These are phyloP conservation scores for Parapsyche elsis DNA, from an alignment of 1,140 invertebrate genomes.

Conservation along the genomic window DNA sequence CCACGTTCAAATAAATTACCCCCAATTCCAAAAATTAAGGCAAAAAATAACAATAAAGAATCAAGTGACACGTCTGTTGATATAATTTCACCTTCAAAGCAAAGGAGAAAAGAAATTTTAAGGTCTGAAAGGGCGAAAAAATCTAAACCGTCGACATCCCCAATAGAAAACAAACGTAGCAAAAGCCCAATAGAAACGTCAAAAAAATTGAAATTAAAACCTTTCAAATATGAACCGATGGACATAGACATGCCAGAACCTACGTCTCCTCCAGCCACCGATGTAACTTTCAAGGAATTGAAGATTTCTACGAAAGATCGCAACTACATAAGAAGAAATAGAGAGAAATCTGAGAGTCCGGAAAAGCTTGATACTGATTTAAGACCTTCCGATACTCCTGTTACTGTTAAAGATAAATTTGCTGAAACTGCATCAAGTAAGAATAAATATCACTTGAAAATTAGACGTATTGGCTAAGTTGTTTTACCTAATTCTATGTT, in stretches of 20 bases:
- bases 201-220: slow-evolving; percentile 47
- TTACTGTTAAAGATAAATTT: slow-evolving; percentile 10
- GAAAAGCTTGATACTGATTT: slow-evolving; percentile 53
- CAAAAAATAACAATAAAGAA: slow-evolving; percentile 37
- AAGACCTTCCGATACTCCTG: slow-evolving; percentile 16
- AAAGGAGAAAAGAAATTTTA: slow-evolving; percentile 57
- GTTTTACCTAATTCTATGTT: too few relatives aligned
- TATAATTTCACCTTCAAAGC: slow-evolving; percentile 56
- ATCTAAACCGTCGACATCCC: neutral
- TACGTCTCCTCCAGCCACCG: slow-evolving; percentile 53
- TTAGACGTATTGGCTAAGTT: slow-evolving; percentile 23
- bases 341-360: slow-evolving; percentile 69
- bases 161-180: slow-evolving; percentile 21
- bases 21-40: slow-evolving; percentile 63
- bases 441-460: slow-evolving; percentile 50
- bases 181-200: slow-evolving; percentile 25
- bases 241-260: slow-evolving; percentile 43
- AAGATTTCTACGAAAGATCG: slow-evolving; percentile 71
- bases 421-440: slow-evolving; percentile 62
- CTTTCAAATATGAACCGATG: slow-evolving; percentile 29
- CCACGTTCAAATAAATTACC: slow-evolving; percentile 62
- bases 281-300: slow-evolving; percentile 70
- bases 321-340: slow-evolving; percentile 74
- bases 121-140: slow-evolving; percentile 42
- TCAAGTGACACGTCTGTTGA: slow-evolving; percentile 50